A percentile compares a stretch with the other conserved stretches of the same genome.
Conservation (phyloP, 2,797 vertebrate species). For the Parauchenoglanis ngamensis region DNA sequence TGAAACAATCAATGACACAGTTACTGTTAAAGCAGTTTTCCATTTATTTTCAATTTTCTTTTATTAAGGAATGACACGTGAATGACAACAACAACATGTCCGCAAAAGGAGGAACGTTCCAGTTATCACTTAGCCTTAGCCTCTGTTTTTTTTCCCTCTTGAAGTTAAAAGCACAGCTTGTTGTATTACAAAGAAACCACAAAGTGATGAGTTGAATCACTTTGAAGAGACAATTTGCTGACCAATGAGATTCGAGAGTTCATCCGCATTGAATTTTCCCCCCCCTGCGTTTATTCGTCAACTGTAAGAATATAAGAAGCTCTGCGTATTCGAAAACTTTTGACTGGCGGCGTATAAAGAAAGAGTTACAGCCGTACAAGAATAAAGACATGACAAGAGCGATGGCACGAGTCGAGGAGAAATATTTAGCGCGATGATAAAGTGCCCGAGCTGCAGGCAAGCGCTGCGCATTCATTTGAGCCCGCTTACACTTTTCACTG, state of each 20-base stretch:
- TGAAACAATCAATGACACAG: neutral
- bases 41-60: too few species aligned
- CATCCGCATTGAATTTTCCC: neutral
- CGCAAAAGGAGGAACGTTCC: neutral
- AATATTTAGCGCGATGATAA: constrained; percentile 29
- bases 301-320: neutral
- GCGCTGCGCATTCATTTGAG: constrained; percentile 29
- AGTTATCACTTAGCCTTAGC: neutral
- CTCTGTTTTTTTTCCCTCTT: neutral
- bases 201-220: neutral
- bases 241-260: neutral
- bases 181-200: neutral
- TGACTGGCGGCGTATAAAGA: too few species aligned
- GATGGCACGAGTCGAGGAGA: neutral
- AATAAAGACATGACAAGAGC: constrained; percentile 16
- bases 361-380: neutral
- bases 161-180: neutral
- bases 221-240: too few species aligned
- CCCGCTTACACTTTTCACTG: constrained; percentile 24
- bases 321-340: neutral
- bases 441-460: constrained; percentile 21
- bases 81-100: neutral
- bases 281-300: neutral
- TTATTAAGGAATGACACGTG: too few species aligned
- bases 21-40: neutral